phyloP scores from a whole-genome alignment of 2,888 invertebrate genomes.

The Liopterus haemorrhoidalis region DNA sequence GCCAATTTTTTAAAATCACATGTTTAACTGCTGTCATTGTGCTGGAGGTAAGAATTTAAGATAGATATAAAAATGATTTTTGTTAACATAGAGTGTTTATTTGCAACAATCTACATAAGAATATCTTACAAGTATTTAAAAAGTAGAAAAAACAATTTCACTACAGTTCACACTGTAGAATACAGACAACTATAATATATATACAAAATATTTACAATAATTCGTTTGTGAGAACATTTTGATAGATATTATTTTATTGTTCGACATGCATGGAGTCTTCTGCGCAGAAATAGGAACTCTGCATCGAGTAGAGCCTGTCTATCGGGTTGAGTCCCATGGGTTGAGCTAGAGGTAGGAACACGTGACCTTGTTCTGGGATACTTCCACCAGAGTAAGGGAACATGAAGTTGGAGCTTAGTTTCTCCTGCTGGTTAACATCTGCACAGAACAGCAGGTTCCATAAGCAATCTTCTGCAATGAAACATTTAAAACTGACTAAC shows the following conservation, averaged over 20 bases:
- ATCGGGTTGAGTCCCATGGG: constrained; percentile 52
- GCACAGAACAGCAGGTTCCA: constrained; percentile 2
- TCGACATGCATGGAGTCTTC: constrained; percentile 46
- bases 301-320: constrained; percentile 59
- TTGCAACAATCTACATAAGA: too few relatives aligned
- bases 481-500: constrained; percentile 1
- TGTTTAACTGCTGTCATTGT: too few relatives aligned
- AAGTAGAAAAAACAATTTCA: too few relatives aligned
- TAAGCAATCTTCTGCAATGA: not conserved
- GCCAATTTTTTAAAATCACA: too few relatives aligned
- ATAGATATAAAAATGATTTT: too few relatives aligned
- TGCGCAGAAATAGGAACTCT: constrained; percentile 57
- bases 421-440: constrained; percentile 37
- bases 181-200: too few relatives aligned
- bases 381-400: constrained; percentile 30
- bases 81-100: too few relatives aligned
- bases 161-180: too few relatives aligned
- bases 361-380: constrained; percentile 5
- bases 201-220: too few relatives aligned
- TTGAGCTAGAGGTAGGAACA: constrained; percentile 24
- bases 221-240: too few relatives aligned
- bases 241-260: constrained; percentile 26
- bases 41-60: too few relatives aligned
- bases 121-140: too few relatives aligned
- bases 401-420: constrained; percentile 40